Evolutionary conservation across 2,888 invertebrate genomes (phyloP).

Genomic region (Magallana nippona): DNA sequence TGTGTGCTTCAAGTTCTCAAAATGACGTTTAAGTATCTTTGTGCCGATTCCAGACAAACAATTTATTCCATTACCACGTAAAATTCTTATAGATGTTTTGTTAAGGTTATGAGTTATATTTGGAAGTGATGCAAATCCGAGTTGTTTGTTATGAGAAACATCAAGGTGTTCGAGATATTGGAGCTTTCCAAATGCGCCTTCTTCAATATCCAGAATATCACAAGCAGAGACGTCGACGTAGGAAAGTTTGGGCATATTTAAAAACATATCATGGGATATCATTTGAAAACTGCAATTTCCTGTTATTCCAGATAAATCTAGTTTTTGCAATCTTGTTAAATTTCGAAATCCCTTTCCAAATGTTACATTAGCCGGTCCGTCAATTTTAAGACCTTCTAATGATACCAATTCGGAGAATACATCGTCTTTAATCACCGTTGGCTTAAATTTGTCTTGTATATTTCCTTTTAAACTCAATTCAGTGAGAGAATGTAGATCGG

Average conservation of each 20-base stretch:
- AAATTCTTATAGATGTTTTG: constrained; percentile 15
- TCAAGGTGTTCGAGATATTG: constrained; percentile 4
- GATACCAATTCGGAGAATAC: not conserved
- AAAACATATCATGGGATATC: constrained; percentile 22
- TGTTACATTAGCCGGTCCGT: constrained; percentile 9
- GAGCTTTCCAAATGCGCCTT: constrained; percentile 28
- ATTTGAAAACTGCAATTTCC: constrained; percentile 6
- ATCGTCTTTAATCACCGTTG: not conserved
- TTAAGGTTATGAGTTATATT: constrained; percentile 38
- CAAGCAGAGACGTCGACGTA: constrained; percentile 30
- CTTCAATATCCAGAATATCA: constrained; percentile 17
- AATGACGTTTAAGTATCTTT: constrained; percentile 3
- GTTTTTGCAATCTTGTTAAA: not conserved
- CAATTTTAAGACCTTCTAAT: constrained; percentile 26
- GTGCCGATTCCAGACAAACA: constrained; percentile 39
- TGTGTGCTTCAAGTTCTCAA: not conserved
- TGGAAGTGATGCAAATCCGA: constrained; percentile 28
- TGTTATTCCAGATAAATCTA: constrained; percentile 40
- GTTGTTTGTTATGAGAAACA: constrained; percentile 24
- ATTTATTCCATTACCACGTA: constrained; percentile 13
- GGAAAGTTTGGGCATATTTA: not conserved
- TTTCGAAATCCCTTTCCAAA: constrained; percentile 34
- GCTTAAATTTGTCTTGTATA: not conserved
- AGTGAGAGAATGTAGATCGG: not conserved
- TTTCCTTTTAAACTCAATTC: constrained; percentile 1